phyloP scores from a whole-genome alignment of 2,113 vertebrate species.

The Misgurnus anguillicaudatus region DNA sequence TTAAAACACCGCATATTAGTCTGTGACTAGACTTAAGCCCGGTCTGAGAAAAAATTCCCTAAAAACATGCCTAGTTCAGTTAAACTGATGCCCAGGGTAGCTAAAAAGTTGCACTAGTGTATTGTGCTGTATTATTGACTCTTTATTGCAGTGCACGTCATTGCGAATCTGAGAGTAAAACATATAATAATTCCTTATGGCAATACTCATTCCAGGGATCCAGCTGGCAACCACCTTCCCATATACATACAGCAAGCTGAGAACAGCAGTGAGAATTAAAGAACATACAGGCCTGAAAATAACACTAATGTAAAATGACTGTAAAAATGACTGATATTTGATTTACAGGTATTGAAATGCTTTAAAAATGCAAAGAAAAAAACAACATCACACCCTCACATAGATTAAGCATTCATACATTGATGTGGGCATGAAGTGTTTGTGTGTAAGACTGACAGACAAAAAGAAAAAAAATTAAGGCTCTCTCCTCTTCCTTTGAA shows the following conservation, averaged over 20 bases:
- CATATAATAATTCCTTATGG: too few species aligned
- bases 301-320: not conserved
- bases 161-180: not conserved
- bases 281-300: not conserved
- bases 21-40: too few species aligned
- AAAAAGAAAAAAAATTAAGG: not conserved
- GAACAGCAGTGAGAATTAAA: not conserved
- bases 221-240: not conserved
- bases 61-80: not conserved
- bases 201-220: not conserved
- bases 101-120: not conserved
- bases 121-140: not conserved
- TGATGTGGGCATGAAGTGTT: not conserved
- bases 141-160: not conserved
- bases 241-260: not conserved
- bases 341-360: too few species aligned
- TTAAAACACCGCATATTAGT: too few species aligned
- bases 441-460: not conserved
- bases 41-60: too few species aligned
- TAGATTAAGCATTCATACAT: slow-evolving; percentile 5
- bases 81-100: slow-evolving; percentile 7
- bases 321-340: too few species aligned
- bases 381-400: not conserved
- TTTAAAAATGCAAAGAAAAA: not conserved
- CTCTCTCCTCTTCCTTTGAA: slow-evolving; percentile 45